Base-by-base conservation (phyloP, 2,888 invertebrate species). In the Lypha dubia region DNA sequence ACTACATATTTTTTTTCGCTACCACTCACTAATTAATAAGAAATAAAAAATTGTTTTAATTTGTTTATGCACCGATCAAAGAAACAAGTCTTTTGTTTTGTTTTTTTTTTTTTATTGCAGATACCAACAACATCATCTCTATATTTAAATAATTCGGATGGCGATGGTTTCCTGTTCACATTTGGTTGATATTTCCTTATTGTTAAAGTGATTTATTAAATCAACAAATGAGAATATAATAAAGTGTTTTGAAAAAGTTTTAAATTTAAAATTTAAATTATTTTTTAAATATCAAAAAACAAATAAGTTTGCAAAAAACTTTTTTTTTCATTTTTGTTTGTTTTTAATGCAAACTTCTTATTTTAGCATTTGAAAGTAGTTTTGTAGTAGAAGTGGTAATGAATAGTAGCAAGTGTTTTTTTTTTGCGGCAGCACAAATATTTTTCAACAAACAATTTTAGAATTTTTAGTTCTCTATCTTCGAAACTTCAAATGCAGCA, bases 141-240 rank as follows among this genome's bases (percentile, higher is more conserved):
- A 80, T 11, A 80, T 35, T 44, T 5, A 28, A 68, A 74, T 11
- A 71, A 35, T 46, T 51, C 41, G 11, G 11, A 49, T 11, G 38
- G 17, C 13, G 7, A 35, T n/a, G n/a, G 38, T 74, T 75, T 81
- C 75, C 81, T 81, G 68, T 63, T 77, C 46, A 60, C n/a, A 68
- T 58, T n/a, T 62, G n/a, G n/a, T n/a, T n/a, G 13, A 28, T 13
- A 38, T 62, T 80, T 80, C 67, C 74, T 68, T 80, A 80, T 74
- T 60, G 53, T 68, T 67, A 3, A 67, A 68, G 41, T 44, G 60
- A 60, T 73, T 79, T 79, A 73, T 67, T 56, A 56, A 20, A 56
- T n/a, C 9, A 22, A 22, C 22, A 51, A 22, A 22, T 17, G 4
- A 51, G 11, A 3, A 11, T 22, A 17, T 38, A 3, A 11, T 22